phyloP scores from a whole-genome alignment of 2,888 invertebrate genomes.

The Tiphia femorata region DNA sequence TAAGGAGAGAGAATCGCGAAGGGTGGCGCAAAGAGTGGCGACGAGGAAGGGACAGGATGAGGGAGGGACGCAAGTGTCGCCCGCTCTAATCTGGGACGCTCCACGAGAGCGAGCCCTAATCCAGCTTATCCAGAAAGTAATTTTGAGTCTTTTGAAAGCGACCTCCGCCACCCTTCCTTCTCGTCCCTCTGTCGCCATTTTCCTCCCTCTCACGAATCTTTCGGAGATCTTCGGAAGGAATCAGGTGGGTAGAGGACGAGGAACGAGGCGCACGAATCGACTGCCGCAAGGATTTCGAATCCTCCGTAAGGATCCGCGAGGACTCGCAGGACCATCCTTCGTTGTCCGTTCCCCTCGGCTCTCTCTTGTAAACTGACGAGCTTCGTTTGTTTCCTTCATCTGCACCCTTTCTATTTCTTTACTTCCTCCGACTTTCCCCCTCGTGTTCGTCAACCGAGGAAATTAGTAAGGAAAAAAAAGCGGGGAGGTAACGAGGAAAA shows the following conservation, averaged over 20 bases:
- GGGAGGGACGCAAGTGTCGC: constrained; percentile 55
- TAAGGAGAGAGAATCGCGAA: constrained; percentile 6
- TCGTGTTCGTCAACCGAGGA: constrained; percentile 33
- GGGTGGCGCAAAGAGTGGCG: constrained; percentile 17
- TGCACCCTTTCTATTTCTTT: constrained; percentile 31
- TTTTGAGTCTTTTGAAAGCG: constrained; percentile 75
- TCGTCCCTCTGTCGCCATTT: constrained; percentile 6
- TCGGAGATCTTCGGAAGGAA: constrained; percentile 30
- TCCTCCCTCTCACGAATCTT: constrained; percentile 14
- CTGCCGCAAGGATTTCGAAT: constrained; percentile 39
- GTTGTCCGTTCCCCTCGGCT: constrained; percentile 2
- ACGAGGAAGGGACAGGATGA: constrained; percentile 30
- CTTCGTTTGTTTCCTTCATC: constrained; percentile 27
- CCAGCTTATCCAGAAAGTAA: constrained; percentile 77
- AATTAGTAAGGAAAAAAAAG: constrained; percentile 53
- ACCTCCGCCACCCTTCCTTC: constrained; percentile 31
- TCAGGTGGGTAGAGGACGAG: constrained; percentile 35
- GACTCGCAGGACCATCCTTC: neutral
- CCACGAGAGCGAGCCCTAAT: constrained; percentile 71
- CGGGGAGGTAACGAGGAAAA: neutral
- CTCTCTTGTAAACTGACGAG: constrained; percentile 20
- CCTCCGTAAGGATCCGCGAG: constrained; percentile 36
- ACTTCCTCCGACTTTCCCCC: constrained; percentile 49
- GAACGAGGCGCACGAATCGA: constrained; percentile 29
- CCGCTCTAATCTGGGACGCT: constrained; percentile 66